These are phyloP conservation scores for Labroides dimidiatus DNA, from an alignment of 2,797 vertebrate genomes.

Conservation along the genomic window DNA sequence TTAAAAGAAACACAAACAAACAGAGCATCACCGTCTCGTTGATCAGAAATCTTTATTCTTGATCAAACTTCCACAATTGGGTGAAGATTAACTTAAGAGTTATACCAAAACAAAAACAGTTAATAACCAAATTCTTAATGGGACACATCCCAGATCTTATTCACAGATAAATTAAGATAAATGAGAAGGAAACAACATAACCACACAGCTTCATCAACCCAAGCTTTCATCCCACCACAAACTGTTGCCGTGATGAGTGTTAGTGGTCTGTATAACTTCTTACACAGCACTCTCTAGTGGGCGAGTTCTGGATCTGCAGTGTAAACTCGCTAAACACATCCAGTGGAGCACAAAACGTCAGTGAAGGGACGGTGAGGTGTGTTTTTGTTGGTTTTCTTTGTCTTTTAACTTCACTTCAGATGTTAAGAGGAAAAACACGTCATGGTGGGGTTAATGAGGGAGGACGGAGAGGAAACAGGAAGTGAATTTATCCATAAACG, in stretches of 20 bases:
- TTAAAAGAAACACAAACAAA: constrained; percentile 47
- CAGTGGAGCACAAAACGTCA: constrained; percentile 42
- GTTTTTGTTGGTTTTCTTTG: constrained; percentile 13
- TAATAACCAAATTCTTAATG: constrained; percentile 46
- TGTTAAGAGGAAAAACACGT: constrained; percentile 9
- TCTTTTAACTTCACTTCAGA: constrained; percentile 17
- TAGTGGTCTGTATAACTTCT: constrained; percentile 38
- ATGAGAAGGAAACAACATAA: constrained; percentile 53
- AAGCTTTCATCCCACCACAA: constrained; percentile 16
- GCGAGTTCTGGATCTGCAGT: constrained; percentile 64
- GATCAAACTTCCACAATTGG: constrained; percentile 59
- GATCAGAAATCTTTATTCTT: constrained; percentile 77
- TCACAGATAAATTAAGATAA: constrained; percentile 61
- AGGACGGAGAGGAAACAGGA: constrained; percentile 24
- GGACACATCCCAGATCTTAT: constrained; percentile 56
- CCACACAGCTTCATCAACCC: constrained; percentile 40
- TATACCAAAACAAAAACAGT: constrained; percentile 61
- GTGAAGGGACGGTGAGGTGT: constrained; percentile 25
- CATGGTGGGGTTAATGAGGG: constrained; percentile 23
- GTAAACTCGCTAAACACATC: constrained; percentile 53
- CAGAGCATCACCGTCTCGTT: constrained; percentile 49
- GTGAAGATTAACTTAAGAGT: constrained; percentile 48
- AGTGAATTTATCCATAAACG: constrained; percentile 16
- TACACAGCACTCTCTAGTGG: constrained; percentile 81
- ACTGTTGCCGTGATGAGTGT: constrained; percentile 23